Base-by-base conservation (phyloP, 2,888 invertebrate species). In the Lasioglossum oenotherae region DNA sequence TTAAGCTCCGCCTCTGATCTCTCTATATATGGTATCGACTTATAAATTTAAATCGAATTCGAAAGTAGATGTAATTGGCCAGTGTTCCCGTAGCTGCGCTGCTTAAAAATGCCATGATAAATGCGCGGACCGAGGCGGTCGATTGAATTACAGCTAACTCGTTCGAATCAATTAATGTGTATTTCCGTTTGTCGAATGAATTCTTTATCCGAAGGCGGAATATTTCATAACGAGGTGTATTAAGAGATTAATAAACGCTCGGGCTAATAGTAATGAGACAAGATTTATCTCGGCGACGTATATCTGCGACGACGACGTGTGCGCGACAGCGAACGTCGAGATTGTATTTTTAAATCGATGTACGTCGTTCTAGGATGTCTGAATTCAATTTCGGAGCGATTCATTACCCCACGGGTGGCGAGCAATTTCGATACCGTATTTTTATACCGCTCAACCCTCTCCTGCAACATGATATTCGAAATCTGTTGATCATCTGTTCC, bases 391-490 rank as follows among this genome's bases (percentile, higher is more conserved):
- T 38, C 27, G 27, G 12, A 27, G 73, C 14, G 53, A 78, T 14
- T 14, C 27, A n/a, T 78, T 53, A 38, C 72, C 23, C 53, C n/a
- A 60, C 38, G 79, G 79, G 72, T 80, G 75, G 41, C 75, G 60
- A 14, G 60, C 23, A 60, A 85, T 67, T 71, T 85, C 74, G 49
- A 85, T 85, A 57, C 35, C 81, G 27, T 74, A n/a, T 78, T 84
- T 84, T 71, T 78, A 69, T 57, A 31, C 75, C 41, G 69, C 35
- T 77, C 87, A 84, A 89, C 85, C 89, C 88, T 75, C 80, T 87
- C 81, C 38, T 80, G 91, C 87, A 91, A 92, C 76, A 80, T 57
- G 91, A 92, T 90, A 91, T 86, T 90, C 76, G 73, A 75, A 92
- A 88, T 90, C 86, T 91, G 91, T 74, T 84, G 82, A 83, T 88